A percentile compares a stretch with the other conserved stretches of the same genome.
Conservation (phyloP, 2,888 invertebrate species). For the Lasioglossum marginatum region DNA sequence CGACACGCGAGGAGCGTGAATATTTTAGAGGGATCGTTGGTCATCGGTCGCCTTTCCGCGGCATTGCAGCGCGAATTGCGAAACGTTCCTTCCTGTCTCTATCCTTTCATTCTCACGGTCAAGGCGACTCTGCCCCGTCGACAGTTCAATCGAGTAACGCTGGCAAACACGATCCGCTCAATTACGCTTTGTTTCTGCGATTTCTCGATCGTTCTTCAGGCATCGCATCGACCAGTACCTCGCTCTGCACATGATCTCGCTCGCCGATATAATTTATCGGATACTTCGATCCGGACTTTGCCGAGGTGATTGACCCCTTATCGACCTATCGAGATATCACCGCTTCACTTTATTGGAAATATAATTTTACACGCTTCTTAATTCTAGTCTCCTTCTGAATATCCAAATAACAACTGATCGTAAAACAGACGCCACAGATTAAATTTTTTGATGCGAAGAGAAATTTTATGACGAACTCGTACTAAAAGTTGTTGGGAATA, state of each 20-base stretch:
- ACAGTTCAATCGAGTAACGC: conserved; percentile 5
- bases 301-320: not conserved
- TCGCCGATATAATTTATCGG: not conserved
- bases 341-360: not conserved
- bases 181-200: conserved; percentile 24
- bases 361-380: too few relatives aligned
- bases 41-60: conserved; percentile 15
- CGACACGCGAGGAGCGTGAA: conserved; percentile 58
- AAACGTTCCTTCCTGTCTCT: conserved; percentile 11
- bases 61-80: not conserved
- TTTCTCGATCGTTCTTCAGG: not conserved
- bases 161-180: conserved; percentile 25
- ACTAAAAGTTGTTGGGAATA: too few relatives aligned
- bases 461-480: too few relatives aligned
- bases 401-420: not conserved
- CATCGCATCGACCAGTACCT: not conserved
- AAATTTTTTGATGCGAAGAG: not conserved
- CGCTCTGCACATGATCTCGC: not conserved
- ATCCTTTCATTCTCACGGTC: conserved; percentile 28
- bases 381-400: not conserved
- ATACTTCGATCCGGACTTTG: not conserved
- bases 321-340: not conserved
- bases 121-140: conserved; percentile 32
- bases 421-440: not conserved
- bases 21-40: conserved; percentile 56